A percentile compares a stretch with the other conserved stretches of the same genome.
Conservation (phyloP, 2,113 vertebrate genomes). For the Gallinago jamesoni region DNA sequence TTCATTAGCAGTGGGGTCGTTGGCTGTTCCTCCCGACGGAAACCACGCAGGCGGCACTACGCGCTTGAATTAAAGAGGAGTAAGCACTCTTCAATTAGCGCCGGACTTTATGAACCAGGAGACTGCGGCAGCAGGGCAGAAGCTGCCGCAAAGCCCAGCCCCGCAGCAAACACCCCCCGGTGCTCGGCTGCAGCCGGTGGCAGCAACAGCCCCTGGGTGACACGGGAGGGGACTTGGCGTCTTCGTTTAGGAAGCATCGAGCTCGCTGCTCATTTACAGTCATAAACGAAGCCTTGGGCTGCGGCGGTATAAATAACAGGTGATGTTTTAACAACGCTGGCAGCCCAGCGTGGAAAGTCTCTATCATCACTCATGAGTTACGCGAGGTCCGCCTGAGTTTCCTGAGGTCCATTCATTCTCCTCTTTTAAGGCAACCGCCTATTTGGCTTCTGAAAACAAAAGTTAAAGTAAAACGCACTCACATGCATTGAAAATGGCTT, state of each 20-base stretch:
- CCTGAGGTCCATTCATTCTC: not conserved
- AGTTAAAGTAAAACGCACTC: not conserved
- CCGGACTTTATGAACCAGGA: accelerated
- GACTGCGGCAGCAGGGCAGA: accelerated
- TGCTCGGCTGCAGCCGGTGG: not conserved
- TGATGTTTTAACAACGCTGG: not conserved
- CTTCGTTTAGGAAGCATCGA: not conserved
- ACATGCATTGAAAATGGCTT: not conserved
- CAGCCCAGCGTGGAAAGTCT: accelerated
- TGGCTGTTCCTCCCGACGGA: not conserved
- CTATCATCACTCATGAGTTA: not conserved
- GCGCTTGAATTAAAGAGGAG: not conserved
- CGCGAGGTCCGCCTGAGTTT: not conserved
- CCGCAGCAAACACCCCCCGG: accelerated
- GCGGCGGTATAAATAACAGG: not conserved
- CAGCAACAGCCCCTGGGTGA: accelerated
- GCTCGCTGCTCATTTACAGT: not conserved
- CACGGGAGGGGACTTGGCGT: accelerated
- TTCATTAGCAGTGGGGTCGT: not conserved
- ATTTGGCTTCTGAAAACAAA: not conserved
- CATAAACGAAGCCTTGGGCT: not conserved
- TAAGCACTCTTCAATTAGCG: not conserved
- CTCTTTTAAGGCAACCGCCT: not conserved
- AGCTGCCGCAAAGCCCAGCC: not conserved
- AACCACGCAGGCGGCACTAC: not conserved